Percentiles rank a stretch among this genome's conserved stretches.
Evolutionary conservation across 1,140 invertebrate genomes (phyloP).

Genomic region (Danaus plexippus): DNA sequence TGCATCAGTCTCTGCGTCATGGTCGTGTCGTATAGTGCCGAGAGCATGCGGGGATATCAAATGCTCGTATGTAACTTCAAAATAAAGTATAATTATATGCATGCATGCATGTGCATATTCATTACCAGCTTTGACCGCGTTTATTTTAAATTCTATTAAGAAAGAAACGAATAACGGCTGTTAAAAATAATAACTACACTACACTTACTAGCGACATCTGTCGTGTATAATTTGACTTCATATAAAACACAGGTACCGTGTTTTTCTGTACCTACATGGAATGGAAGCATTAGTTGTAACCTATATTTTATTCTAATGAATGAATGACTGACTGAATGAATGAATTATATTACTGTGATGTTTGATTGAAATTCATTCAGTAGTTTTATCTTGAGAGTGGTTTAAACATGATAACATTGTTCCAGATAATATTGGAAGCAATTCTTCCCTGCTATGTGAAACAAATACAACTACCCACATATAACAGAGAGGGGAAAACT

Average conservation of each 20-base stretch:
- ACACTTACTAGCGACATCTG: no score
- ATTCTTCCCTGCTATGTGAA: slow-evolving; percentile 95
- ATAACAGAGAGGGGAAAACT: slow-evolving; percentile 89
- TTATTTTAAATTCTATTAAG: no score
- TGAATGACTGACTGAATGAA: background rate
- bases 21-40: slow-evolving; percentile 97
- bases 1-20: slow-evolving; percentile 96
- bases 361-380: background rate
- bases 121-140: no score
- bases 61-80: slow-evolving; percentile 85
- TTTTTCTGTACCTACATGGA: no score
- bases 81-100: background rate
- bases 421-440: slow-evolving; percentile 94
- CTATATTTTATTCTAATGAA: background rate
- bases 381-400: no score
- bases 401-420: slow-evolving; percentile 1
- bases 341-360: background rate
- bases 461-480: slow-evolving; percentile 91
- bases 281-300: no score
- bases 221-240: no score
- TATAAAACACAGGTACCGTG: no score
- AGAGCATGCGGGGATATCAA: slow-evolving; percentile 95
- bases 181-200: no score
- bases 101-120: background rate
- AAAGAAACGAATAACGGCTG: no score